Evolutionary conservation across 2,888 invertebrate genomes (phyloP).

Genomic region (Chrysolina oricalcia): DNA sequence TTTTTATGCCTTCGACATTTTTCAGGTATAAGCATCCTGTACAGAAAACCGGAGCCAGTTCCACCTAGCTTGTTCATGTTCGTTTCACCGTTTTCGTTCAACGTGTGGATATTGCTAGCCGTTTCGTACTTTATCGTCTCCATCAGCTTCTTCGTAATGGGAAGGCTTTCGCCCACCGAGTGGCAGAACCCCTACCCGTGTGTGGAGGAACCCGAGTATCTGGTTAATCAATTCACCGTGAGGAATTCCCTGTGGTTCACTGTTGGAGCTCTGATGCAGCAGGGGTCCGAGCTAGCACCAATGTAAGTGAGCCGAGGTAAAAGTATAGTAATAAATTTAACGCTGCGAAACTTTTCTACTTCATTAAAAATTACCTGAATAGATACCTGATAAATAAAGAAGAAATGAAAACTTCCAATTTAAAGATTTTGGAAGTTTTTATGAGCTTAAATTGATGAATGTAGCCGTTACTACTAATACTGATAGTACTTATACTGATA

Average conservation of each 20-base stretch:
- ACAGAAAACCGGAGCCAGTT: constrained; percentile 88
- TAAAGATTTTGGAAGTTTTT: too few species aligned
- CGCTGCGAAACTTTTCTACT: too few species aligned
- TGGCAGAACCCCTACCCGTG: constrained; percentile 93
- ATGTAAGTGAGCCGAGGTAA: constrained; percentile 75
- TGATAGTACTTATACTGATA: too few species aligned
- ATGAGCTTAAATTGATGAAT: too few species aligned
- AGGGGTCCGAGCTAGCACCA: constrained; percentile 91
- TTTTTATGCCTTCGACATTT: constrained; percentile 17
- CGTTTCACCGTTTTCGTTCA: constrained; percentile 88
- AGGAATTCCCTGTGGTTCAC: constrained; percentile 93
- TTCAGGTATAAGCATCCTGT: constrained; percentile 89
- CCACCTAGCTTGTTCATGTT: constrained; percentile 94
- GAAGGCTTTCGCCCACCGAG: constrained; percentile 88
- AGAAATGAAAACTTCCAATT: too few species aligned
- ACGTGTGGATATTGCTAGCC: constrained; percentile 89
- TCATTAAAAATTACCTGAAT: background rate
- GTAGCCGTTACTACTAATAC: too few species aligned
- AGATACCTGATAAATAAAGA: background rate
- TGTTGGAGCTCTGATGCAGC: constrained; percentile 87
- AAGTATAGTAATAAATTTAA: background rate
- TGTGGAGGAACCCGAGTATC: constrained; percentile 86
- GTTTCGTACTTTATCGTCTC: constrained; percentile 88
- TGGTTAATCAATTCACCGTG: constrained; percentile 89
- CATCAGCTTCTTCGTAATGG: constrained; percentile 84